These are phyloP conservation scores for Hyalella azteca DNA, from an alignment of 2,888 invertebrate species.

Conservation along the genomic window DNA sequence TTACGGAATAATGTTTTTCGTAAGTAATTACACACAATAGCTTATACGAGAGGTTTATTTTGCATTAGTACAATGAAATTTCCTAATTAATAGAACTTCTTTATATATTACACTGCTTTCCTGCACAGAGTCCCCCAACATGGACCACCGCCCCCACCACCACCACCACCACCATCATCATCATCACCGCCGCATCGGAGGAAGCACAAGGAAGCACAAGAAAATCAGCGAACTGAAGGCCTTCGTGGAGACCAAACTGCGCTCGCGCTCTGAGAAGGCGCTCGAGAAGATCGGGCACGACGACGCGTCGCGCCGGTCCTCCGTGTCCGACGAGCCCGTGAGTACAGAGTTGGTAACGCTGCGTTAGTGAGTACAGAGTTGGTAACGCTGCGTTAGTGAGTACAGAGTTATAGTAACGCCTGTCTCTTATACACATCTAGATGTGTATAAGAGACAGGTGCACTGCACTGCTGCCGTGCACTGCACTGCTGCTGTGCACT, in stretches of 20 bases:
- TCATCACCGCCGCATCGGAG: slow-evolving; percentile 66
- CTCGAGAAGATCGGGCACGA: slow-evolving; percentile 79
- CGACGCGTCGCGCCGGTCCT: slow-evolving; percentile 51
- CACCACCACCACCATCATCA: slow-evolving; percentile 19
- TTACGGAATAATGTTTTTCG: too few relatives aligned
- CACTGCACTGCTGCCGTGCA: background rate
- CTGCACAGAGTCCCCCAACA: background rate
- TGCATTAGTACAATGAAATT: too few relatives aligned
- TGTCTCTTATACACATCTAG: too few relatives aligned
- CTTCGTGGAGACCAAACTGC: slow-evolving; percentile 87
- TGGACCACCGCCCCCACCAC: background rate
- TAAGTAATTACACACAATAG: too few relatives aligned
- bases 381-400: too few relatives aligned
- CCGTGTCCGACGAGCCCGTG: slow-evolving; percentile 55
- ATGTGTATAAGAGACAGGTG: too few relatives aligned
- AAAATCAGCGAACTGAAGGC: slow-evolving; percentile 85
- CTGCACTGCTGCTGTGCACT: background rate
- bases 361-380: too few relatives aligned
- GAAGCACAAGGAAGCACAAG: slow-evolving; percentile 69
- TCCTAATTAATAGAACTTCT: too few relatives aligned
- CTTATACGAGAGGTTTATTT: too few relatives aligned
- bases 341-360: too few relatives aligned
- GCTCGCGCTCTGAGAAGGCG: slow-evolving; percentile 90
- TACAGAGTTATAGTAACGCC: too few relatives aligned
- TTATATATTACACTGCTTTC: too few relatives aligned